These are phyloP conservation scores for Heliothis virescens DNA, from an alignment of 1,140 invertebrate species.

Conservation along the genomic window DNA sequence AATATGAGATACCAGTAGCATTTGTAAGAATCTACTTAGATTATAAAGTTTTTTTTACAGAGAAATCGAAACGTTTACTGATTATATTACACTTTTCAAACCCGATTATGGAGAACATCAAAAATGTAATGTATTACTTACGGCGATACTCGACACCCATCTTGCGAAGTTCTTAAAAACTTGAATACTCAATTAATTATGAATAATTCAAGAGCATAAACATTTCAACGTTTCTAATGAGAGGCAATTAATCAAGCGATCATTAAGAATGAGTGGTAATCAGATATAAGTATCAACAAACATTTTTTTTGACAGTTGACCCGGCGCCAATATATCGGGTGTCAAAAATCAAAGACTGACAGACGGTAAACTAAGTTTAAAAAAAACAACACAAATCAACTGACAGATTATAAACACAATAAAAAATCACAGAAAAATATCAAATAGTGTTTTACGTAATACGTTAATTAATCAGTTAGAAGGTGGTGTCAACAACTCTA, in stretches of 20 bases:
- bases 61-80: conserved; percentile 9
- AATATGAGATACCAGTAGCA: not conserved
- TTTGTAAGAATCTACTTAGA: conserved; percentile 27
- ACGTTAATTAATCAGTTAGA: not conserved
- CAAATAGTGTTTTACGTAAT: not conserved
- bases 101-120: conserved; percentile 3
- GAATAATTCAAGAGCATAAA: conserved; percentile 33
- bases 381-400: not conserved
- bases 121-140: conserved; percentile 15
- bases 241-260: conserved; percentile 33
- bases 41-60: not conserved
- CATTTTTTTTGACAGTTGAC: not conserved
- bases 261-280: not conserved
- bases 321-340: not conserved
- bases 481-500: conserved; percentile 56
- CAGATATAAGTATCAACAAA: conserved; percentile 7
- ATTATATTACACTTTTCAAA: not conserved
- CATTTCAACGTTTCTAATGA: conserved; percentile 16
- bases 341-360: conserved; percentile 5
- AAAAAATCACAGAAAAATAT: not conserved
- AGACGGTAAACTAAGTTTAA: not conserved
- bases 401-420: not conserved
- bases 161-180: conserved; percentile 20
- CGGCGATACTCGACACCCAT: conserved; percentile 3
- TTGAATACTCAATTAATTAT: conserved; percentile 35